Base-by-base conservation (phyloP, 35 echinoderm and acorn worm species). In the Apostichopus californicus region DNA sequence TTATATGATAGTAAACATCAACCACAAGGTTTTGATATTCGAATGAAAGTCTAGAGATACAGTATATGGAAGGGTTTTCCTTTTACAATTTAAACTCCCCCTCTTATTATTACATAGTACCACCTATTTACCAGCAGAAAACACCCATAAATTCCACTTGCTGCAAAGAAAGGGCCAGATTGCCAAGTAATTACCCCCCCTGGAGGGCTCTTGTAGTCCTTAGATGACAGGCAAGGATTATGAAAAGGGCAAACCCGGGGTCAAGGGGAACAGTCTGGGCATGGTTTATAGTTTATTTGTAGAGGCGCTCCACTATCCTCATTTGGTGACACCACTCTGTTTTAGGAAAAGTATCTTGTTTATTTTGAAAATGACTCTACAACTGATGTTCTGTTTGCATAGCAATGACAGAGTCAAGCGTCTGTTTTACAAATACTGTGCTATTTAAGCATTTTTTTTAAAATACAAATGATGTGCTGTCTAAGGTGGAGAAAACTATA, bases 71-170 rank as follows among this genome's bases (percentile, higher is more conserved):
- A 14, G 6, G 46, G 6, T 9, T 46, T 55, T 55, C 0, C 11
- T 82, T 82, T 55, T 9, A 9, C 55, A 57, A 17, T 82, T 57
- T 10, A n/a, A 46, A 46, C 3, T 46, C 80, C 46, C 28, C n/a
- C 5, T 46, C 46, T 56, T 82, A 18, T 17, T 6, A 6, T 53
- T 9, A 57, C 80, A 34, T 15, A 52, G 21, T 82, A 57, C 6
- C 20, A 46, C 6, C 34, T 82, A 9, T 46, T 13, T 78, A 24
- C 11, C 80, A 52, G 7, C 23, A 75, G 17, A 75, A 66, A 17
- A 13, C 21, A 52, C 56, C 64, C 60, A 89, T 89, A 89, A 89
- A 89, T 89, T 64, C 83, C 57, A 72, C 55, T 89, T 89, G 46
- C 5, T 89, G 54, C 22, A 60, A 89, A 88, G 64, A 34, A 9